Percentiles rank a stretch among this genome's conserved stretches.
These are phyloP conservation scores for Ispidina picta DNA, from an alignment of 2,797 vertebrate genomes.

Conservation along the genomic window DNA sequence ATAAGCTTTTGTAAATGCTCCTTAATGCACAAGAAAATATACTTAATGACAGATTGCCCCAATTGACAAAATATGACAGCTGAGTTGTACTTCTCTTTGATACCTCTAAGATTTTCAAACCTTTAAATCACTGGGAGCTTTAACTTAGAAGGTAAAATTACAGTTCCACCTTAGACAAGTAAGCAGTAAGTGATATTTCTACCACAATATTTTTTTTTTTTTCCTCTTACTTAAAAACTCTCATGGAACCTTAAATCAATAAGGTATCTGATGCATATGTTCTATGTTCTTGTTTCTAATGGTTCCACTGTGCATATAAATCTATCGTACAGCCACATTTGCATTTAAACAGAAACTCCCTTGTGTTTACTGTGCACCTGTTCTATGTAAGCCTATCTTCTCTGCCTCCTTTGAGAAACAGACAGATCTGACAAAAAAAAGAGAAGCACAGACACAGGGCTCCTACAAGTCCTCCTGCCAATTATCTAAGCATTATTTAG, in stretches of 20 bases:
- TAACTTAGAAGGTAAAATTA: not conserved
- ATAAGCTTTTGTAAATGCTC: not conserved
- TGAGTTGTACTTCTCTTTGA: not conserved
- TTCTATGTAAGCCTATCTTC: slow-evolving; percentile 50
- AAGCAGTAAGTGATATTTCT: slow-evolving; percentile 40
- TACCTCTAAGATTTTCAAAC: not conserved
- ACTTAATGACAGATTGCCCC: not conserved
- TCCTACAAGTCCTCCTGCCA: slow-evolving; percentile 7
- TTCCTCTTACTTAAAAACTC: not conserved
- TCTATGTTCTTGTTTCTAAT: slow-evolving; percentile 25
- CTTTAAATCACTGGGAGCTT: not conserved
- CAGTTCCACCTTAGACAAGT: not conserved
- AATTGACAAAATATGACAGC: not conserved
- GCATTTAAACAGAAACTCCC: slow-evolving; percentile 63
- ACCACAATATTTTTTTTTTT: not conserved
- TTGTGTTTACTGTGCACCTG: slow-evolving; percentile 66
- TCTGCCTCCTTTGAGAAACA: slow-evolving; percentile 39
- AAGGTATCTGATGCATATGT: slow-evolving; percentile 22
- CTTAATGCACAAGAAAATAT: not conserved
- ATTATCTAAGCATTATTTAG: slow-evolving; percentile 39
- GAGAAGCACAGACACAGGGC: not conserved
- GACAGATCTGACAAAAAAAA: slow-evolving; percentile 42
- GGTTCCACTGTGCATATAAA: slow-evolving; percentile 30
- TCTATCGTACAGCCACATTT: not conserved
- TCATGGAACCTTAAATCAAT: slow-evolving; percentile 50